Conservation (phyloP, 2,888 invertebrate species). For the Cephus pulcher region DNA sequence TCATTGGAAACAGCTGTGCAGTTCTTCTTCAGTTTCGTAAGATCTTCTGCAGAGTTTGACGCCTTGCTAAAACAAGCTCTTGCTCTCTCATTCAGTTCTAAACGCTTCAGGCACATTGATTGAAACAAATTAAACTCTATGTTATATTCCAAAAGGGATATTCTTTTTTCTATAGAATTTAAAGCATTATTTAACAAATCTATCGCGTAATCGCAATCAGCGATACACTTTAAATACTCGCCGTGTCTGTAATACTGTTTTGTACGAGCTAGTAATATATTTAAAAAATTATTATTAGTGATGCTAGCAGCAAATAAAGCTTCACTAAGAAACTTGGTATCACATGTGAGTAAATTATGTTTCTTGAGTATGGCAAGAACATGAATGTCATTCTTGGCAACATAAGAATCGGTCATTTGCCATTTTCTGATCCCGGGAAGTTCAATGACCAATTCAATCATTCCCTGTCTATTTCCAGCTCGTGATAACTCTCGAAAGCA, state of each 20-base stretch:
- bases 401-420: slow-evolving; percentile 36
- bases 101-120: slow-evolving; percentile 38
- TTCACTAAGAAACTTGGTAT: slow-evolving; percentile 33
- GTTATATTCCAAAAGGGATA: slow-evolving; percentile 27
- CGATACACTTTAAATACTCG: slow-evolving; percentile 42
- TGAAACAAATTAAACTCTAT: slow-evolving; percentile 43
- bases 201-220: slow-evolving; percentile 48
- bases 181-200: slow-evolving; percentile 30
- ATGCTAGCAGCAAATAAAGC: slow-evolving; percentile 49
- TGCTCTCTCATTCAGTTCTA: slow-evolving; percentile 15
- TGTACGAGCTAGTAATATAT: slow-evolving; percentile 46
- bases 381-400: slow-evolving; percentile 31
- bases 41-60: slow-evolving; percentile 19
- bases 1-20: slow-evolving; percentile 17
- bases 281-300: slow-evolving; percentile 34
- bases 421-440: slow-evolving; percentile 24
- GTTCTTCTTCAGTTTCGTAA: slow-evolving; percentile 26
- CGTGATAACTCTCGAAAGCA: slow-evolving; percentile 36
- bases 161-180: slow-evolving; percentile 22
- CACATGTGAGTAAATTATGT: background rate
- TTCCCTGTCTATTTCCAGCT: slow-evolving; percentile 42
- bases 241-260: slow-evolving; percentile 37
- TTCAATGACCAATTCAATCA: slow-evolving; percentile 47
- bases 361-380: background rate
- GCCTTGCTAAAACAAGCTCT: slow-evolving; percentile 11